A percentile compares a stretch with the other conserved stretches of the same genome.
Conservation (phyloP, 2,113 vertebrate genomes). For the Mormyrus lacerda region DNA sequence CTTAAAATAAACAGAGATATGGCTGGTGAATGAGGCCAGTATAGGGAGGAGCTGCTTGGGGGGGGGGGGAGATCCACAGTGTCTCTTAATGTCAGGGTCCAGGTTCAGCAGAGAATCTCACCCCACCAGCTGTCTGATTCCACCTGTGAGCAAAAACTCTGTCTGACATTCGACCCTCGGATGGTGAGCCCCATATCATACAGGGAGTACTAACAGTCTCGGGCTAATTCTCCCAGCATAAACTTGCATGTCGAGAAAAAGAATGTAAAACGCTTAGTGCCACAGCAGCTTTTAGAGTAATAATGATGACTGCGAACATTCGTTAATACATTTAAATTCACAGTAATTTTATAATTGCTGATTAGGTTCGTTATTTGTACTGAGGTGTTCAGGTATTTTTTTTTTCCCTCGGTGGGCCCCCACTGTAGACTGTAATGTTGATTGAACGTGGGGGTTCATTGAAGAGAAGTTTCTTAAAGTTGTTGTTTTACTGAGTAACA, state of each 20-base stretch:
- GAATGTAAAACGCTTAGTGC: not conserved
- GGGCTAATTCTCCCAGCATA: not conserved
- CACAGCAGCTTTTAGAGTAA: not conserved
- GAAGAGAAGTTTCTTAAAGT: not conserved
- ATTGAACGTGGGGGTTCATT: not conserved
- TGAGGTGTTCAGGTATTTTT: too few relatives aligned
- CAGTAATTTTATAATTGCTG: not conserved
- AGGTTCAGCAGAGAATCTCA: slow-evolving; percentile 58
- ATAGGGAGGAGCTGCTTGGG: slow-evolving; percentile 44
- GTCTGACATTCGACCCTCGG: not conserved
- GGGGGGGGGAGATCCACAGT: slow-evolving; percentile 55
- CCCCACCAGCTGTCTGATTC: slow-evolving; percentile 60
- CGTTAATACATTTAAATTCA: not conserved
- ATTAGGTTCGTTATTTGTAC: not conserved
- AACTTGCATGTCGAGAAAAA: not conserved
- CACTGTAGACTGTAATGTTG: not conserved
- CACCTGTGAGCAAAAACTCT: not conserved
- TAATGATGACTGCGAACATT: not conserved
- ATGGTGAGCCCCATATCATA: not conserved
- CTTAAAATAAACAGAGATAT: slow-evolving; percentile 58
- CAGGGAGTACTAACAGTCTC: not conserved
- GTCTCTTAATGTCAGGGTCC: slow-evolving; percentile 64
- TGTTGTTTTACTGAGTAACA: not conserved
- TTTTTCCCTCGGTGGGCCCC: too few relatives aligned
- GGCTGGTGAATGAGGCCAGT: slow-evolving; percentile 45